These are phyloP conservation scores for Habropoda laboriosa DNA, from an alignment of 1,140 invertebrate species.

Conservation along the genomic window DNA sequence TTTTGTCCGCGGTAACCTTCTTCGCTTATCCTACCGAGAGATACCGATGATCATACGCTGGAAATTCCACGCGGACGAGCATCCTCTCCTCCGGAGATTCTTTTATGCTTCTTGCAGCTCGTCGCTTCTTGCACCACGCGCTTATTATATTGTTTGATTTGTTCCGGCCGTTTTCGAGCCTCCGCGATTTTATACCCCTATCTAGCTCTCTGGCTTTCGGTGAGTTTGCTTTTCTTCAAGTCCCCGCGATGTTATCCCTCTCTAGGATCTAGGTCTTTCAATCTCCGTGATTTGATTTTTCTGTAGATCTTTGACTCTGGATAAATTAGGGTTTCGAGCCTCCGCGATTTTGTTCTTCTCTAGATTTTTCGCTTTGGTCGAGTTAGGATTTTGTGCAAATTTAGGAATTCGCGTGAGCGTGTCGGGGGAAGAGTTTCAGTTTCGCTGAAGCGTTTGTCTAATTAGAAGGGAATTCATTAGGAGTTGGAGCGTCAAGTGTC, in stretches of 20 bases:
- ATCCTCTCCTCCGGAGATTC: constrained; percentile 28
- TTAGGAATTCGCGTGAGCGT: no score
- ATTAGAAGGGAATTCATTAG: constrained; percentile 16
- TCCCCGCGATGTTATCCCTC: no score
- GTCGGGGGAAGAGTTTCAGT: background rate
- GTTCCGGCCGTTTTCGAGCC: constrained; percentile 37
- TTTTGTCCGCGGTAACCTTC: constrained; percentile 44
- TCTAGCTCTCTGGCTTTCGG: background rate
- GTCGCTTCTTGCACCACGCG: constrained; percentile 47
- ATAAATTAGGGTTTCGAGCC: no score
- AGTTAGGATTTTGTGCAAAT: background rate
- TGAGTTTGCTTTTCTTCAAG: no score
- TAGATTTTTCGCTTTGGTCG: background rate
- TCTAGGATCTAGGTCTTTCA: background rate
- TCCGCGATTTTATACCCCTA: background rate
- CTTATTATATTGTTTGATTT: constrained; percentile 53
- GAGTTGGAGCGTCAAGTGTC: background rate
- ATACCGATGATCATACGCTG: constrained; percentile 45
- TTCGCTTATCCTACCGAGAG: constrained; percentile 52
- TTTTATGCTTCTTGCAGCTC: constrained; percentile 32
- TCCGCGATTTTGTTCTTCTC: background rate
- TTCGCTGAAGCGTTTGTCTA: background rate
- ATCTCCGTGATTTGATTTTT: no score
- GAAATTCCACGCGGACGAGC: constrained; percentile 44
- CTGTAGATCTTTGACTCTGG: no score